These are phyloP conservation scores for Phalanger gymnotis DNA, from an alignment of 2,797 vertebrate genomes.

Conservation along the genomic window DNA sequence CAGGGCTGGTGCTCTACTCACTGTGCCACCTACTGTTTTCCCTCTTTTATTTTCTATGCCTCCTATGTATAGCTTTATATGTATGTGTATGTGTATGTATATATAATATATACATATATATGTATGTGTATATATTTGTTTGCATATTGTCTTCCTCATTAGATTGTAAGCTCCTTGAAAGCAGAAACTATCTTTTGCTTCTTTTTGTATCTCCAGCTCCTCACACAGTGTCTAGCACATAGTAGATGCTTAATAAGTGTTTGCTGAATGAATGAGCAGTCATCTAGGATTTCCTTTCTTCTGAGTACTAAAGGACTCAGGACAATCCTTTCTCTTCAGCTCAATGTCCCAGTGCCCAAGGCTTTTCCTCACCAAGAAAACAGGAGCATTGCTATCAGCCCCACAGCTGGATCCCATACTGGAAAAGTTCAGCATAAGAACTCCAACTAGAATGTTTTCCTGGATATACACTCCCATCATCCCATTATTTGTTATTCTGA, in stretches of 20 bases:
- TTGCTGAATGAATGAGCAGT: not conserved
- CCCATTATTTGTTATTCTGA: not conserved
- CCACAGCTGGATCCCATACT: not conserved
- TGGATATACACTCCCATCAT: not conserved
- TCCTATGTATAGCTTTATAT: not conserved
- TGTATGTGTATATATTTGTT: not conserved
- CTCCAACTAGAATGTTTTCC: not conserved
- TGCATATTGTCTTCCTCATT: not conserved
- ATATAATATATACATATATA: not conserved
- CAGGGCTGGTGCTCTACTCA: no score
- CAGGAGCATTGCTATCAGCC: not conserved
- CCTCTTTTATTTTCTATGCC: not conserved
- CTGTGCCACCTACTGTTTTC: not conserved
- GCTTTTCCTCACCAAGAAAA: not conserved
- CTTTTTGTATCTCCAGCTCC: not conserved
- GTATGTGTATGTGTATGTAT: no score
- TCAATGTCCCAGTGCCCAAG: not conserved
- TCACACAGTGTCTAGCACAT: not conserved
- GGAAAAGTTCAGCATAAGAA: not conserved
- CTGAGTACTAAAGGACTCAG: not conserved
- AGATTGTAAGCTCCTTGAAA: not conserved
- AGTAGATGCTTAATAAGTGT: not conserved
- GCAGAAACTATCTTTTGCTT: not conserved
- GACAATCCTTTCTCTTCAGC: not conserved
- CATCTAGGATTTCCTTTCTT: not conserved